phyloP scores from a whole-genome alignment of 1,140 invertebrate species.

The Musca domestica region DNA sequence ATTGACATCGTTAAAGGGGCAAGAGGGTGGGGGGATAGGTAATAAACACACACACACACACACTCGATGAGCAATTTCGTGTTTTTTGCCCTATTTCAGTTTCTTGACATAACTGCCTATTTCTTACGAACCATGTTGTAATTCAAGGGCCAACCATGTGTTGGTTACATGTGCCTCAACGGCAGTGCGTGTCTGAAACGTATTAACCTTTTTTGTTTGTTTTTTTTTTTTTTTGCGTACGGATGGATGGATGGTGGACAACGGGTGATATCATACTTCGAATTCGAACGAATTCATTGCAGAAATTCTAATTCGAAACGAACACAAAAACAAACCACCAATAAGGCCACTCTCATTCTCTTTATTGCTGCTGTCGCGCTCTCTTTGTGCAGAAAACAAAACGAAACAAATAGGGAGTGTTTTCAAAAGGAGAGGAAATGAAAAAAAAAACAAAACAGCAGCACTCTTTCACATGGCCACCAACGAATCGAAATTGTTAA shows the following conservation, averaged over 20 bases:
- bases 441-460: background rate
- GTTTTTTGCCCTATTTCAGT: too few relatives aligned
- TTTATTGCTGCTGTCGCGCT: background rate
- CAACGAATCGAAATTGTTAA: background rate
- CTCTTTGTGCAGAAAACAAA: background rate
- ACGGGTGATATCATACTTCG: slow-evolving; percentile 14
- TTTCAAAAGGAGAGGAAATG: background rate
- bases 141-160: too few relatives aligned
- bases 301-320: slow-evolving; percentile 20
- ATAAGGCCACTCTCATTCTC: background rate
- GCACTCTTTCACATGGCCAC: slow-evolving; percentile 13
- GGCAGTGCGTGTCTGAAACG: background rate
- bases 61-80: too few relatives aligned
- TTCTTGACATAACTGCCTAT: too few relatives aligned
- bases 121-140: too few relatives aligned
- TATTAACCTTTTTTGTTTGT: background rate
- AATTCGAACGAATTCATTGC: slow-evolving; percentile 2
- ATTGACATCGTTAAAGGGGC: too few relatives aligned
- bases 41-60: too few relatives aligned
- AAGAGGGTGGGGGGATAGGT: too few relatives aligned
- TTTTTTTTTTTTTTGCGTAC: slow-evolving; percentile 1
- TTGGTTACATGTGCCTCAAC: too few relatives aligned
- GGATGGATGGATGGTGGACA: background rate
- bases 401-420: slow-evolving; percentile 12
- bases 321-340: slow-evolving; percentile 5